Conservation (phyloP, 1,140 invertebrate genomes). For the Danaus melanippus region DNA sequence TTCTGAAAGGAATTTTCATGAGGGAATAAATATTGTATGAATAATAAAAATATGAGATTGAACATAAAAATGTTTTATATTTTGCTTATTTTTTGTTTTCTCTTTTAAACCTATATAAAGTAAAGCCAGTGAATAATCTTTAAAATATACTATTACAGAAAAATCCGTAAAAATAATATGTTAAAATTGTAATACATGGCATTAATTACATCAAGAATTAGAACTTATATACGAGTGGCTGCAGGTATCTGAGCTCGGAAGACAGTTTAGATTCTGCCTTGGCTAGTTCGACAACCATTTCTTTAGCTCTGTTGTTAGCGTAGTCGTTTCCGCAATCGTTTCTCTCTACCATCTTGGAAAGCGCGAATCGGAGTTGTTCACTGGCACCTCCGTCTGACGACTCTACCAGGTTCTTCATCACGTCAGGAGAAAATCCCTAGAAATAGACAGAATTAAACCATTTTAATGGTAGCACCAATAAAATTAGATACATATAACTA, state of each 20-base stretch:
- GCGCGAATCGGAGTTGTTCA: conserved; percentile 62
- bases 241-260: conserved; percentile 62
- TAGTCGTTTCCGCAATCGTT: conserved; percentile 68
- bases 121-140: too few relatives aligned
- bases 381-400: conserved; percentile 64
- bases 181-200: too few relatives aligned
- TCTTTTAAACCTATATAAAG: too few relatives aligned
- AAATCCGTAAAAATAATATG: too few relatives aligned
- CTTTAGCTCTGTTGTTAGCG: conserved; percentile 68
- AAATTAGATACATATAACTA: too few relatives aligned
- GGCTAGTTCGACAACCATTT: conserved; percentile 66
- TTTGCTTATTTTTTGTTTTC: too few relatives aligned
- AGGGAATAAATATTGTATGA: too few relatives aligned
- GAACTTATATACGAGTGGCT: conserved; percentile 54
- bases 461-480: too few relatives aligned
- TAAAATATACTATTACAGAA: too few relatives aligned
- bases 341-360: conserved; percentile 68
- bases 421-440: conserved; percentile 69
- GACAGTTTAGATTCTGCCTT: conserved; percentile 67
- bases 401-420: conserved; percentile 63
- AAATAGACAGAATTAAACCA: conserved; percentile 23
- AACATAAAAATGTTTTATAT: too few relatives aligned
- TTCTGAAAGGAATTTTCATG: too few relatives aligned
- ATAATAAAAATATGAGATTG: too few relatives aligned
- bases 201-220: conserved; percentile 10